A percentile compares a stretch with the other conserved stretches of the same genome.
These are phyloP conservation scores for Pempheris klunzingeri DNA, from an alignment of 2,797 vertebrate genomes.

Conservation along the genomic window DNA sequence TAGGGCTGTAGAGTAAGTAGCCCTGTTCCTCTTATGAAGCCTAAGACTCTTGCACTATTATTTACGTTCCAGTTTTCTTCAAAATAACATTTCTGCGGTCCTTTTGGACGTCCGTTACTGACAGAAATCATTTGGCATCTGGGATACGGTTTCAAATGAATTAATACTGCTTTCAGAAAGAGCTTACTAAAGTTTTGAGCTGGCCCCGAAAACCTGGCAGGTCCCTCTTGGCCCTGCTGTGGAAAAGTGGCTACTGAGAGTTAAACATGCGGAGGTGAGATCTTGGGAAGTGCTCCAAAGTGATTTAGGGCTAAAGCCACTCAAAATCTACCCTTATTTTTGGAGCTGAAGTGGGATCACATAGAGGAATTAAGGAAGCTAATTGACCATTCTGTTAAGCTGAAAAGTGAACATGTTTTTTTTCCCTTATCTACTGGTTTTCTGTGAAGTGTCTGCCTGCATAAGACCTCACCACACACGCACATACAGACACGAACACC, in stretches of 20 bases:
- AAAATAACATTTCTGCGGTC: constrained; percentile 35
- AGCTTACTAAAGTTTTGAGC: constrained; percentile 42
- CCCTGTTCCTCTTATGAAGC: constrained; percentile 3
- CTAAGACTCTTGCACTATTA: constrained; percentile 4
- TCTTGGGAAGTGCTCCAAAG: constrained; percentile 61
- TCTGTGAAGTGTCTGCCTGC: constrained; percentile 36
- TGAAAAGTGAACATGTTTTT: constrained; percentile 24
- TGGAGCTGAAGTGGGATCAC: constrained; percentile 58
- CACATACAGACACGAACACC: constrained; percentile 8
- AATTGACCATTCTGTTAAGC: constrained; percentile 37
- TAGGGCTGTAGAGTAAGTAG: constrained; percentile 5
- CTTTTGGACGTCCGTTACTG: constrained; percentile 1
- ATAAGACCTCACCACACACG: constrained; percentile 14
- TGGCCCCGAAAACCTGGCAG: constrained; percentile 43
- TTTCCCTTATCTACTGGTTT: constrained; percentile 27
- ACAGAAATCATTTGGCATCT: constrained; percentile 41
- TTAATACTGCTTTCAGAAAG: constrained; percentile 26
- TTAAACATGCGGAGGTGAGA: constrained; percentile 59
- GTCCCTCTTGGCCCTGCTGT: constrained; percentile 18
- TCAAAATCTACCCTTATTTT: constrained; percentile 53
- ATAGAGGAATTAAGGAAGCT: constrained; percentile 42
- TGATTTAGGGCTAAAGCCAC: constrained; percentile 64
- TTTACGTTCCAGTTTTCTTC: constrained; percentile 29
- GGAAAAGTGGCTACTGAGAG: constrained; percentile 50
- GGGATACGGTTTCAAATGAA: constrained; percentile 39